These are phyloP conservation scores for Anas capensis DNA, from an alignment of 2,797 vertebrate genomes.

Conservation along the genomic window DNA sequence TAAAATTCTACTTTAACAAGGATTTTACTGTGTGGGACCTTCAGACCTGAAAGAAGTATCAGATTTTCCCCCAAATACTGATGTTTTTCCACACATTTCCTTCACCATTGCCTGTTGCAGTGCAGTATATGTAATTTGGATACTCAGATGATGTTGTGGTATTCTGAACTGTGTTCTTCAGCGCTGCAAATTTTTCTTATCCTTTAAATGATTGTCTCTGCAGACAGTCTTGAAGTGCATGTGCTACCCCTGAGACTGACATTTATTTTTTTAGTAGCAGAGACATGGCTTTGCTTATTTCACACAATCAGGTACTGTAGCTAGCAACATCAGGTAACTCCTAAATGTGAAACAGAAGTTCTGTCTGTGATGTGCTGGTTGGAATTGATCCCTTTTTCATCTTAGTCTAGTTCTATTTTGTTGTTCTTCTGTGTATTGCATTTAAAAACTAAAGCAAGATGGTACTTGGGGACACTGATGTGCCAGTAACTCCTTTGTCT, in stretches of 20 bases:
- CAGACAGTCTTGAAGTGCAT: background rate
- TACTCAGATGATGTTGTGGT: background rate
- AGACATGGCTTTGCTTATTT: background rate
- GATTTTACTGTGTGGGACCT: background rate
- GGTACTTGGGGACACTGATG: background rate
- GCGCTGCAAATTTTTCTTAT: background rate
- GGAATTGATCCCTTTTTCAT: background rate
- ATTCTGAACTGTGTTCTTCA: background rate
- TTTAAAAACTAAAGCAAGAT: background rate
- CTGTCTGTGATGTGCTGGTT: background rate
- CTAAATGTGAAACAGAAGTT: background rate
- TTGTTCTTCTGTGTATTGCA: background rate
- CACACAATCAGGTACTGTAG: background rate
- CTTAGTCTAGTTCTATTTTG: background rate
- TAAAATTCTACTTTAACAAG: background rate
- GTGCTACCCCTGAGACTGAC: background rate
- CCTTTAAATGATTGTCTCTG: background rate
- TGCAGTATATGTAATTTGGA: background rate
- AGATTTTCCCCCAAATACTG: background rate
- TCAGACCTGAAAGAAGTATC: background rate
- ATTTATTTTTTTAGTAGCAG: background rate
- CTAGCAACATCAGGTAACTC: background rate
- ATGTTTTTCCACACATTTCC: background rate
- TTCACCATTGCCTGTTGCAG: background rate
- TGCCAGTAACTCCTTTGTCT: background rate